Conservation (phyloP, 2,113 vertebrate species). For the Hystrix cristata region DNA sequence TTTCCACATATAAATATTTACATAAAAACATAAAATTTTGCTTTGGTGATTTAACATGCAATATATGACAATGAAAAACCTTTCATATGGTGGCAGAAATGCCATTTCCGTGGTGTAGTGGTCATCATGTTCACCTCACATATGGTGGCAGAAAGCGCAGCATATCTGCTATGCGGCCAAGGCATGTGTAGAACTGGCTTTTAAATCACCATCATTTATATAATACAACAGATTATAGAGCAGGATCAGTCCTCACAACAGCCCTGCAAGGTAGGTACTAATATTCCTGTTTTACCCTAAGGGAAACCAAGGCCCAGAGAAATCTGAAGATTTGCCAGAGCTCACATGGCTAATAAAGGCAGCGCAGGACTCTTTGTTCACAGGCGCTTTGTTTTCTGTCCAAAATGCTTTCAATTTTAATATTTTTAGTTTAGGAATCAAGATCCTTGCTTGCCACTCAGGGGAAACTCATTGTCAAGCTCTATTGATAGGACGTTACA, state of each 20-base stretch:
- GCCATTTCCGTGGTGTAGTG: too few relatives aligned
- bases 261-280: conserved; percentile 12
- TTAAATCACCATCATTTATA: neutral
- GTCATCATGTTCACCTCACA: too few relatives aligned
- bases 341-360: neutral
- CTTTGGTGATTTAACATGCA: neutral
- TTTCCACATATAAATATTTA: neutral
- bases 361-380: neutral
- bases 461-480: neutral
- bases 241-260: conserved; percentile 55
- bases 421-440: neutral
- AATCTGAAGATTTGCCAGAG: neutral
- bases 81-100: neutral
- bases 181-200: neutral
- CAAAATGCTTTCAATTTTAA: neutral
- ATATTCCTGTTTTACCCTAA: neutral
- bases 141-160: neutral
- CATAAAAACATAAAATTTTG: neutral
- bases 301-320: conserved; percentile 30
- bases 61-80: neutral
- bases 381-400: neutral
- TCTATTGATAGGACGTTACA: neutral
- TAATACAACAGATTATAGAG: neutral
- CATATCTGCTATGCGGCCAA: neutral
- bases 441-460: neutral